A percentile compares a stretch with the other conserved stretches of the same genome.
Evolutionary conservation across 1,140 invertebrate genomes (phyloP).

Genomic region (Nymphalis io): DNA sequence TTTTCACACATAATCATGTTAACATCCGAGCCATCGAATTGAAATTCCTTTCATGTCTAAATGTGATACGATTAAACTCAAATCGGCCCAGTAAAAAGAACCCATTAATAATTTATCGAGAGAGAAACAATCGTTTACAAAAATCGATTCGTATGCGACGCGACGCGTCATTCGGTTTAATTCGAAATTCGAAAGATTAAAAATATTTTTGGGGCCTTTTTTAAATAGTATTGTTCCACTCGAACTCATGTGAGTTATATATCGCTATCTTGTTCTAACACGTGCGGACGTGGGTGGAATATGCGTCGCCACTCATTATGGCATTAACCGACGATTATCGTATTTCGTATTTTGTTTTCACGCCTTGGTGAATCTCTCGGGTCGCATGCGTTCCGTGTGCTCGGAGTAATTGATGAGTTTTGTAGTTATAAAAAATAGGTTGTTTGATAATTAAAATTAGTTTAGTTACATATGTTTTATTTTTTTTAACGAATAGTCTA

Average conservation of each 20-base stretch:
- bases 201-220: conserved; percentile 15
- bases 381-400: background rate
- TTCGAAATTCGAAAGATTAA: conserved; percentile 33
- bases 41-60: conserved; percentile 5
- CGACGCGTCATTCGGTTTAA: conserved; percentile 36
- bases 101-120: conserved; percentile 34
- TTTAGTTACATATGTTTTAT: too few relatives aligned
- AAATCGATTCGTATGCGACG: conserved; percentile 40
- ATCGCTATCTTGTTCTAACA: conserved; percentile 13
- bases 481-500: too few relatives aligned
- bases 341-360: conserved; percentile 34
- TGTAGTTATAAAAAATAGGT: background rate
- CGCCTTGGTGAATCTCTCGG: conserved; percentile 22
- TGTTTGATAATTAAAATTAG: too few relatives aligned
- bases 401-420: conserved; percentile 8
- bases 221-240: background rate
- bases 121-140: conserved; percentile 31
- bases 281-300: background rate
- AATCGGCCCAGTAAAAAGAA: conserved; percentile 28
- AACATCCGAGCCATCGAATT: conserved; percentile 1
- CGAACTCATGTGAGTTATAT: background rate
- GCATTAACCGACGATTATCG: conserved; percentile 27
- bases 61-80: conserved; percentile 1
- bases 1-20: background rate
- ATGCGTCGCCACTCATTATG: background rate